Percentiles rank a stretch among this genome's conserved stretches.
Conservation (phyloP, 2,888 invertebrate genomes). For the Coelinius sp. region DNA sequence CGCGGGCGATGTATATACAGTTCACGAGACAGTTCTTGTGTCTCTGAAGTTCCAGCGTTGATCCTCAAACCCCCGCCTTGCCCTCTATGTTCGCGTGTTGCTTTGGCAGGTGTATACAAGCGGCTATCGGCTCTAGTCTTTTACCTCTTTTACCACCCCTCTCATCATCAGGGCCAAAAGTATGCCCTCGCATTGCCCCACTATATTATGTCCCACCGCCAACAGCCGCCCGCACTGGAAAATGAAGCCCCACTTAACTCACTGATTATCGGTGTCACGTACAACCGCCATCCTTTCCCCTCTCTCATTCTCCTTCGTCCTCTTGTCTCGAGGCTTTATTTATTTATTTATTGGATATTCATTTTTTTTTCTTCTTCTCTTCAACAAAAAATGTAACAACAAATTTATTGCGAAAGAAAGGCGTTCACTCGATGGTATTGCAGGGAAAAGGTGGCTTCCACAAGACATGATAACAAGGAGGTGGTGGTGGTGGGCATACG, state of each 20-base stretch:
- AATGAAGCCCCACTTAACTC: constrained; percentile 68
- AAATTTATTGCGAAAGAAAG: constrained; percentile 25
- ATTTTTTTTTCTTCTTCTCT: neutral
- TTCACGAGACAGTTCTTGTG: constrained; percentile 60
- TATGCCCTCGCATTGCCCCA: constrained; percentile 12
- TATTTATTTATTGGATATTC: constrained; percentile 9
- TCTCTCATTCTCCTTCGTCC: constrained; percentile 34
- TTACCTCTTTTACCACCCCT: constrained; percentile 23
- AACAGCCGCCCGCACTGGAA: constrained; percentile 61
- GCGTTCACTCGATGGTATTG: constrained; percentile 11
- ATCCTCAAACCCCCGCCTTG: constrained; percentile 50
- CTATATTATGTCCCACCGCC: constrained; percentile 40
- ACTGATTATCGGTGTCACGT: constrained; percentile 69
- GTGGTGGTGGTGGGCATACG: constrained; percentile 27
- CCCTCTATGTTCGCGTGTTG: constrained; percentile 57
- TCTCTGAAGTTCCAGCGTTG: constrained; percentile 55
- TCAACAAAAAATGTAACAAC: neutral
- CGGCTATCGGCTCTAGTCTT: constrained; percentile 47
- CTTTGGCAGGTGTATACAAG: constrained; percentile 66
- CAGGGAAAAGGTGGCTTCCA: constrained; percentile 19
- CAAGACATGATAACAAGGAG: constrained; percentile 36
- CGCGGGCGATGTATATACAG: constrained; percentile 60
- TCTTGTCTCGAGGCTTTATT: constrained; percentile 30
- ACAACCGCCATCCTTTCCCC: constrained; percentile 52
- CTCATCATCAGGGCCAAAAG: neutral